phyloP scores from a whole-genome alignment of 2,888 invertebrate species.

The Drosophila kanekoi region DNA sequence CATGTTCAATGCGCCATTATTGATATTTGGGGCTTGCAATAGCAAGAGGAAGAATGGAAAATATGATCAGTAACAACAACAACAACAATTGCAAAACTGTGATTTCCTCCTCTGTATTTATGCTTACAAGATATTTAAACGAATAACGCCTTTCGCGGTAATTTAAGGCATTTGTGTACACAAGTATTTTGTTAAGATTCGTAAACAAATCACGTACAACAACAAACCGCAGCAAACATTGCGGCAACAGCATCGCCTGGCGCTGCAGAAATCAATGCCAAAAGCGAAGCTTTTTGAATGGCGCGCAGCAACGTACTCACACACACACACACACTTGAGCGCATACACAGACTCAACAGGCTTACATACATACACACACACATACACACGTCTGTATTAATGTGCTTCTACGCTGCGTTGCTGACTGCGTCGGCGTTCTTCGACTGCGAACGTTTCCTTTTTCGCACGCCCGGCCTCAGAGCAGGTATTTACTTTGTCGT shows the following conservation, averaged over 20 bases:
- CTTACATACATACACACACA: neutral
- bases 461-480: conserved; percentile 9
- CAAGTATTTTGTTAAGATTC: conserved; percentile 73
- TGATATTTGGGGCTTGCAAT: conserved; percentile 25
- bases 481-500: neutral
- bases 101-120: conserved; percentile 59
- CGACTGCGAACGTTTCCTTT: conserved; percentile 48
- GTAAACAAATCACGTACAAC: conserved; percentile 79
- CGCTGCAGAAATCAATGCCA: conserved; percentile 32
- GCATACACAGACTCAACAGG: conserved; percentile 7
- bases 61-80: conserved; percentile 11
- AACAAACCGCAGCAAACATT: conserved; percentile 45
- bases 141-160: conserved; percentile 68
- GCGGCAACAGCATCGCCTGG: conserved; percentile 18
- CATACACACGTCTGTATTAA: neutral
- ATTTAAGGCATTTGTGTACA: conserved; percentile 69
- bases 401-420: conserved; percentile 6
- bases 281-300: conserved; percentile 42
- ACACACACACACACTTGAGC: conserved; percentile 2
- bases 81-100: conserved; percentile 52
- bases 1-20: neutral
- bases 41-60: conserved; percentile 17
- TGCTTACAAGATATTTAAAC: conserved; percentile 64
- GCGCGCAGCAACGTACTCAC: conserved; percentile 7
- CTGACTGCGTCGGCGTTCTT: conserved; percentile 57